Percentiles rank a stretch among this genome's conserved stretches.
These are phyloP conservation scores for Gambelia wislizenii DNA, from an alignment of 2,797 vertebrate genomes.

Conservation along the genomic window DNA sequence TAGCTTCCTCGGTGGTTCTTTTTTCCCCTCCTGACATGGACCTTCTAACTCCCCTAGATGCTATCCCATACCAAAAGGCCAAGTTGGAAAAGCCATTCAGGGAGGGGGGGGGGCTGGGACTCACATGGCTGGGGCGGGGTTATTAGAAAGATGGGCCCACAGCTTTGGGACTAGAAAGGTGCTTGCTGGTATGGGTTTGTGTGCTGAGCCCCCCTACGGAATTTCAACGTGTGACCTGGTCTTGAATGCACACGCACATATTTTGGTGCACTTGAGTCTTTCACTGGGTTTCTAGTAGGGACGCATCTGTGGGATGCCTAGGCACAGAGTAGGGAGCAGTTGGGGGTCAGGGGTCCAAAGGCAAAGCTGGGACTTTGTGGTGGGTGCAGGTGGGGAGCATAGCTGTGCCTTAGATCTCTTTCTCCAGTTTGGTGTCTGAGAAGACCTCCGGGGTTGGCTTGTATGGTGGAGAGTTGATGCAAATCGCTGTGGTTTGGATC, in stretches of 20 bases:
- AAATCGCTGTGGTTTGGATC: conserved; percentile 9
- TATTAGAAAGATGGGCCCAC: neutral
- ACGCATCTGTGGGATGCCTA: neutral
- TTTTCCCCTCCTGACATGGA: neutral
- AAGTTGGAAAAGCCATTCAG: no score
- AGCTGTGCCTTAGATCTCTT: neutral
- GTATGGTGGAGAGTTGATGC: neutral
- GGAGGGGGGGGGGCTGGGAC: neutral
- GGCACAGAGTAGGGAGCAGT: neutral
- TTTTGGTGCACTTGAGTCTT: neutral
- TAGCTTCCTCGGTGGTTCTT: neutral
- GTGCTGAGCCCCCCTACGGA: no score
- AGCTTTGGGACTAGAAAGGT: neutral
- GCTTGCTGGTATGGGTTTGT: no score
- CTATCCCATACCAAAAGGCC: neutral
- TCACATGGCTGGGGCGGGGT: no score
- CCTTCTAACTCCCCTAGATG: no score
- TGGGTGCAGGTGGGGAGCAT: conserved; percentile 38
- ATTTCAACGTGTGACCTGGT: neutral
- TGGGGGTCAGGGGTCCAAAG: neutral
- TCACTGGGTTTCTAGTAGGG: no score
- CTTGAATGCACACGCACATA: no score
- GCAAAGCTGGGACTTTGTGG: neutral
- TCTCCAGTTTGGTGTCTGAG: neutral
- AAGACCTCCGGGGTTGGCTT: neutral